Conservation (phyloP, 2,888 invertebrate genomes). For the Empis livida region DNA sequence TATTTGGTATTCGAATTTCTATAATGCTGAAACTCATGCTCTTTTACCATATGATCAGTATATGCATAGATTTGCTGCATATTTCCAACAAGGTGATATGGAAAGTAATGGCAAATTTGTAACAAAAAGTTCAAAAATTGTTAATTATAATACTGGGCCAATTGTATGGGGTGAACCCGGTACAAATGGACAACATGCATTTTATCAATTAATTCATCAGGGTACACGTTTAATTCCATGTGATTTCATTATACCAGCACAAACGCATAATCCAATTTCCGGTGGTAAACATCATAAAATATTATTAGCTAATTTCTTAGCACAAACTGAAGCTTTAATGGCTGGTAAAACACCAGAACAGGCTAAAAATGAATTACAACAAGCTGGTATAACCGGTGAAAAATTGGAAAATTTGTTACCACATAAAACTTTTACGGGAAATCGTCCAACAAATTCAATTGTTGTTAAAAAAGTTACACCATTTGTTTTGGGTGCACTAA, state of each 20-base stretch:
- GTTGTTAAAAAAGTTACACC: slow-evolving; percentile 84
- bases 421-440: slow-evolving; percentile 94
- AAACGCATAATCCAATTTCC: slow-evolving; percentile 77
- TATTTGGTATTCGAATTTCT: slow-evolving; percentile 91
- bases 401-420: slow-evolving; percentile 71
- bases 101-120: slow-evolving; percentile 97
- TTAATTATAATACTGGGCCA: slow-evolving; percentile 33
- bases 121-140: slow-evolving; percentile 50
- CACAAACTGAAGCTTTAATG: slow-evolving; percentile 98
- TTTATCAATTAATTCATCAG: slow-evolving; percentile 98
- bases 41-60: slow-evolving; percentile 98
- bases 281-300: slow-evolving; percentile 85
- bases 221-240: slow-evolving; percentile 71
- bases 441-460: slow-evolving; percentile 95
- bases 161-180: slow-evolving; percentile 81
- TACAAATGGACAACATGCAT: slow-evolving; percentile 99
- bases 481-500: slow-evolving; percentile 82
- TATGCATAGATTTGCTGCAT: slow-evolving; percentile 95
- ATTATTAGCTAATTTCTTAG: slow-evolving; percentile 90
- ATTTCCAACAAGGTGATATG: slow-evolving; percentile 99
- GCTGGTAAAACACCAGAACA: slow-evolving; percentile 47
- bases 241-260: slow-evolving; percentile 90
- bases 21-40: slow-evolving; percentile 89
- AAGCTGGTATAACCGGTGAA: slow-evolving; percentile 60
- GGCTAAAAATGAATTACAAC: slow-evolving; percentile 64